Evolutionary conservation across 1,140 invertebrate genomes (phyloP), one percentile per base, ranked within the genome.

Genomic region (Cryptotermes secundus): DNA sequence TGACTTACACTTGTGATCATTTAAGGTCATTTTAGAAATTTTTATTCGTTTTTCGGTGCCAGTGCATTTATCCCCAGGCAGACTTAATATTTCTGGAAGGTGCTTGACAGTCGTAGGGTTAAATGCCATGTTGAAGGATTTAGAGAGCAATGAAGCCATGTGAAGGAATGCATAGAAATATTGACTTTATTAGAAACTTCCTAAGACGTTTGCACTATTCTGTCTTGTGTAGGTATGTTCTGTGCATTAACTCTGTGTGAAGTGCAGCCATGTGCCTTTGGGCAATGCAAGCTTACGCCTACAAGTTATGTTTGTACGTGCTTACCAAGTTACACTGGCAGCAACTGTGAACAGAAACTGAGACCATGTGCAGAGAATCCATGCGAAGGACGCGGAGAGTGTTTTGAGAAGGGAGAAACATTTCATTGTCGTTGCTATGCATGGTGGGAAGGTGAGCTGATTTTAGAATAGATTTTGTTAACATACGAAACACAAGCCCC

Each of bases 231-330:
- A 94, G 94, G 94, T 34, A 89, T 93, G 85, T 94, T 95, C 88
- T 95, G 94, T 88, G 91, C 92, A 42, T 88, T 95, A 59, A 95
- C 92, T 6, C 90, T 93, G 59, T 96, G 95, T 88, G 94, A 95
- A 87, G 87, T 94, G 34, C 92, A 94, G 19, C 94, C 94, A 0
- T 96, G 95, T 88, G 88, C 93, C 24, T 94, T 94, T 89, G 95
- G 95, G 4, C 91, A 91, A 83, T 96, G 95, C 86, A 42, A 79
- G 84, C 87, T 95, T 24, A 92, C 91, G 2, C 81, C 88, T 0
- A 90, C 88, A 22, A 90, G 90, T 42, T 93, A 91, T 86, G 87
- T 88, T 26, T 95, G 94, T 87, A 89, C 90, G 42, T 95, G 94
- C 88, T 79, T 79, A 35, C 72, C 83, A 7, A 72, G 88, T 84